Evolutionary conservation across 1,140 invertebrate genomes (phyloP), one percentile per base, ranked within the genome.

Genomic region (Drosophila gunungcola): DNA sequence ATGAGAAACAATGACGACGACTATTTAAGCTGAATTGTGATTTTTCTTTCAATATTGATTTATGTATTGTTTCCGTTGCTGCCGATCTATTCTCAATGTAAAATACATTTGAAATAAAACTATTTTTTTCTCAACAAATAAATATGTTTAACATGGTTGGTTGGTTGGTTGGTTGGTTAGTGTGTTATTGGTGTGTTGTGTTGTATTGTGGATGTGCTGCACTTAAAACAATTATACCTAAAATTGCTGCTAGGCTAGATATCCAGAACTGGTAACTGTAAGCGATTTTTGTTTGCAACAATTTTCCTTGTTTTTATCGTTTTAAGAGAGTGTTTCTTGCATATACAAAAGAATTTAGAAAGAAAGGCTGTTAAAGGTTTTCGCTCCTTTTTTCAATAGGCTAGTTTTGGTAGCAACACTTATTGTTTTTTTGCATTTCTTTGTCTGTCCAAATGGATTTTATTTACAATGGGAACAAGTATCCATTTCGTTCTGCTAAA

Each of bases 111-210:
- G 5, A 56, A 68, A 42, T 29, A 38, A 64, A 45, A 64, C 34
- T 61, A 12, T 4, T 11, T 34, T 36, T 4, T 34, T 54, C 5
- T 46, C 34, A 70, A 57, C 68, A 73, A 74, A 62, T 73, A 62
- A 73, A 52, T 73, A 62, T 62, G 70, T 46, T 39, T 73, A 73
- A 73, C 67, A 73, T 60, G 67, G 27, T 46, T 38, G 25, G n/a
- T 29, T 49, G 45, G 21, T 25, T 46, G 25, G 11, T 29, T 29
- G 21, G n/a, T 67, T 11, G 6, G 45, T 36, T 32, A 38, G 45
- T 61, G 32, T 61, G 57, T 60, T 51, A 27, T 51, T 34, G 49
- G 55, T 25, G 65, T 42, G 55, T 21, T 60, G 16, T 68, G 38
- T 53, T 10, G 10, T 45, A 38, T 32, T 57, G 45, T 61, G 42